These are phyloP conservation scores for Cheilosia grossa DNA, from an alignment of 2,888 invertebrate species.

Conservation along the genomic window DNA sequence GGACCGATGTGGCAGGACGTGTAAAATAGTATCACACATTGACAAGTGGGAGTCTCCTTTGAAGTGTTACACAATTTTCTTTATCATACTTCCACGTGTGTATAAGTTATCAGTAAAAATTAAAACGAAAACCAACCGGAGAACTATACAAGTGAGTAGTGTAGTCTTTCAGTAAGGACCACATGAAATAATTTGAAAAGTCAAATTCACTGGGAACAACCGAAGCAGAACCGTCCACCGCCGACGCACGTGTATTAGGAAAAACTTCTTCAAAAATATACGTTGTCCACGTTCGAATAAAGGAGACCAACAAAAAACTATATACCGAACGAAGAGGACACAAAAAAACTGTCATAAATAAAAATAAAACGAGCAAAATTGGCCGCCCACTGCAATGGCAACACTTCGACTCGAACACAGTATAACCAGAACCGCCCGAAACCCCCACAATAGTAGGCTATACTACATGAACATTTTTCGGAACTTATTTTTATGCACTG, in stretches of 20 bases:
- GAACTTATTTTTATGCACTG: slow-evolving; percentile 70
- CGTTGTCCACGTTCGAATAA: slow-evolving; percentile 38
- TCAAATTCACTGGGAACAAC: slow-evolving; percentile 45
- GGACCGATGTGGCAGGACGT: slow-evolving; percentile 8
- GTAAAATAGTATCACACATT: slow-evolving; percentile 11
- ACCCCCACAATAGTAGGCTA: slow-evolving; percentile 41
- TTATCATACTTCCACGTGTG: slow-evolving; percentile 33
- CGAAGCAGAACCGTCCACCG: slow-evolving; percentile 49
- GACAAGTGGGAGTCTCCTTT: slow-evolving; percentile 19
- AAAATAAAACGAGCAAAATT: slow-evolving; percentile 36
- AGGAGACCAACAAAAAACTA: slow-evolving; percentile 7
- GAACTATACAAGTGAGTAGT: too few relatives aligned
- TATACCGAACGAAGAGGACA: slow-evolving; percentile 42
- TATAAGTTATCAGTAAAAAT: slow-evolving; percentile 34
- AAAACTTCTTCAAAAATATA: slow-evolving; percentile 43
- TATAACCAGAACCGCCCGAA: neutral
- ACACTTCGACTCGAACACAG: slow-evolving; percentile 50
- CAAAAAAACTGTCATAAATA: slow-evolving; percentile 64
- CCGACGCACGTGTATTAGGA: slow-evolving; percentile 32
- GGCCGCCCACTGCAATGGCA: slow-evolving; percentile 42
- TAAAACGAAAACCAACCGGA: neutral
- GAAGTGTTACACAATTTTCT: slow-evolving; percentile 66
- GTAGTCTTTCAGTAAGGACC: slow-evolving; percentile 5
- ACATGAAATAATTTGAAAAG: neutral
- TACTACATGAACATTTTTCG: slow-evolving; percentile 50